Conservation (phyloP, 2,113 vertebrate species). For the Takifugu flavidus region DNA sequence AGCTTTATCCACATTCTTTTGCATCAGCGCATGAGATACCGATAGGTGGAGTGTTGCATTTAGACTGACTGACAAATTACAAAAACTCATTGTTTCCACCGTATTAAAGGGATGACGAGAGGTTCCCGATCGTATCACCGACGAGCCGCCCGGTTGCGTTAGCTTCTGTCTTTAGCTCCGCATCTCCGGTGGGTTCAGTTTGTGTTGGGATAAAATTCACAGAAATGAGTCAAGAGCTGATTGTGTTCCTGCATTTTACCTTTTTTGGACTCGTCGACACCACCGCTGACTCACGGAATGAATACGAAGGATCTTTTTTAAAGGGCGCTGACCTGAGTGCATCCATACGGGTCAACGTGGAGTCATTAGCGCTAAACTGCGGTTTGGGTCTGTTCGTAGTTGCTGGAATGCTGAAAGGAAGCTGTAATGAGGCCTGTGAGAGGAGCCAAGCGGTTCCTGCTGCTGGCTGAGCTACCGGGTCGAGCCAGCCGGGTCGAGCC, state of each 20-base stretch:
- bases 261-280: too few relatives aligned
- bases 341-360: too few relatives aligned
- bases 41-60: conserved; percentile 15
- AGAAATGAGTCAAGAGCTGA: too few relatives aligned
- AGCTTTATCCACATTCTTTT: conserved; percentile 58
- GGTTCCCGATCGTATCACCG: background rate
- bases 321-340: too few relatives aligned
- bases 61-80: background rate
- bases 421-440: conserved; percentile 43
- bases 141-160: too few relatives aligned
- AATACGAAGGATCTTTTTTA: too few relatives aligned
- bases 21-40: conserved; percentile 39
- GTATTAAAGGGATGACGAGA: background rate
- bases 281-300: too few relatives aligned
- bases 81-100: background rate
- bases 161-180: too few relatives aligned
- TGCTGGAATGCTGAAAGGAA: conserved; percentile 25
- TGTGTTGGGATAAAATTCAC: too few relatives aligned
- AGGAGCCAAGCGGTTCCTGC: conserved; percentile 35
- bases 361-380: too few relatives aligned
- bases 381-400: conserved; percentile 15
- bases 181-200: too few relatives aligned
- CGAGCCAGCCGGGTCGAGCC: background rate
- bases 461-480: conserved; percentile 20
- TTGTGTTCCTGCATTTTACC: too few relatives aligned